Percentiles rank a stretch among this genome's conserved stretches.
Conservation (phyloP, 2,888 invertebrate genomes). For the Mesoligia furuncula region DNA sequence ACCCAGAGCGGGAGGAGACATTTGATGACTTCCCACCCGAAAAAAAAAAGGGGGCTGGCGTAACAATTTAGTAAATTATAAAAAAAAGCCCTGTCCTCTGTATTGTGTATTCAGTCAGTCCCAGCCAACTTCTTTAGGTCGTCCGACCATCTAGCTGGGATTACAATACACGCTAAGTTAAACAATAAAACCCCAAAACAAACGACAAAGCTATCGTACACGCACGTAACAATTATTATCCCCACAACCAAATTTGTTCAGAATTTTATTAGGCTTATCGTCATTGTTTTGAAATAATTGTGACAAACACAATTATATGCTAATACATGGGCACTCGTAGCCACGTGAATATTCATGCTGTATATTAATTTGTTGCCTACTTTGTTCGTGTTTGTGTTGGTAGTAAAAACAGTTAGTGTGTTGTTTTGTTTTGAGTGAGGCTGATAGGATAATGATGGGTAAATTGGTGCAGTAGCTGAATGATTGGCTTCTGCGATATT, state of each 20-base stretch:
- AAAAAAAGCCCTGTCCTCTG: no score
- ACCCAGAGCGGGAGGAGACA: no score
- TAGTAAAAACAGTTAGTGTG: constrained; percentile 11
- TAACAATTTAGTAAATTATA: no score
- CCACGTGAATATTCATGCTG: constrained; percentile 66
- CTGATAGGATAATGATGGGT: not conserved
- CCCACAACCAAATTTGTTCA: not conserved
- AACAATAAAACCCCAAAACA: constrained; percentile 7
- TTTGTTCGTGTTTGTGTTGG: constrained; percentile 17
- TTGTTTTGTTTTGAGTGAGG: constrained; percentile 16
- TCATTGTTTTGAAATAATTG: constrained; percentile 66
- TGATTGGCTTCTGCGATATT: not conserved
- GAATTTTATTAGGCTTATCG: constrained; percentile 30
- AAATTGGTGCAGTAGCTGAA: not conserved
- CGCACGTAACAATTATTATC: not conserved
- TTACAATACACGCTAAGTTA: not conserved
- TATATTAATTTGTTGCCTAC: constrained; percentile 64
- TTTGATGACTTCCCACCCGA: no score
- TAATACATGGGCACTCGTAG: constrained; percentile 57
- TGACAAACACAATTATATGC: constrained; percentile 69
- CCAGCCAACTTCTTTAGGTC: no score
- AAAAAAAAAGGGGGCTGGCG: no score
- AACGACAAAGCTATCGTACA: constrained; percentile 15
- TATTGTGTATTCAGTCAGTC: no score
- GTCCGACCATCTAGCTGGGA: no score